These are phyloP conservation scores for Cacoxenus indagator DNA, from an alignment of 2,888 invertebrate species.

Conservation along the genomic window DNA sequence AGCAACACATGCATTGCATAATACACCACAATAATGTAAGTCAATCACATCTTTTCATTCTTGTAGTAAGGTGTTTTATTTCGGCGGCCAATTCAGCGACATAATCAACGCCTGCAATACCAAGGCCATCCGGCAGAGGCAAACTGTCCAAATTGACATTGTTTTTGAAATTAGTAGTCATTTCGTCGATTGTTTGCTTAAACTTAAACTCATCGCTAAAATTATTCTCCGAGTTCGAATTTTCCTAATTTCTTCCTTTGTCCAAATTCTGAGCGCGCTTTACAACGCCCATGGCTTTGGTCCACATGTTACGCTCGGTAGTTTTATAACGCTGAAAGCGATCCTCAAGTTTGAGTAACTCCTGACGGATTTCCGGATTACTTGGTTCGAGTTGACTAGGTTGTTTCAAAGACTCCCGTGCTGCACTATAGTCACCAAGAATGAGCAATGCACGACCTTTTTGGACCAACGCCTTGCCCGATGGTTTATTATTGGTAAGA, in stretches of 20 bases:
- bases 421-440: slow-evolving; percentile 75
- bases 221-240: background rate
- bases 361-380: slow-evolving; percentile 73
- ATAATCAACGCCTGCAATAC: background rate
- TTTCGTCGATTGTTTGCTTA: background rate
- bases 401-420: slow-evolving; percentile 73
- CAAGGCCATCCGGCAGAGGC: background rate
- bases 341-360: slow-evolving; percentile 72
- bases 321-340: slow-evolving; percentile 70
- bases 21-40: no score
- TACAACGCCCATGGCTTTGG: slow-evolving; percentile 66
- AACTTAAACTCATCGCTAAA: background rate
- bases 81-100: background rate
- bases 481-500: slow-evolving; percentile 72
- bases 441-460: slow-evolving; percentile 78
- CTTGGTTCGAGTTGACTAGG: slow-evolving; percentile 74
- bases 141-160: background rate
- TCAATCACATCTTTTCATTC: no score
- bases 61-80: background rate
- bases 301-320: slow-evolving; percentile 63
- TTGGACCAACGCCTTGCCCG: slow-evolving; percentile 77
- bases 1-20: no score
- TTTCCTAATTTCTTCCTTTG: background rate
- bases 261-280: slow-evolving; percentile 34
- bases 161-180: background rate